Conservation (phyloP, 2,113 vertebrate species). For the Heloderma charlesbogerti region DNA sequence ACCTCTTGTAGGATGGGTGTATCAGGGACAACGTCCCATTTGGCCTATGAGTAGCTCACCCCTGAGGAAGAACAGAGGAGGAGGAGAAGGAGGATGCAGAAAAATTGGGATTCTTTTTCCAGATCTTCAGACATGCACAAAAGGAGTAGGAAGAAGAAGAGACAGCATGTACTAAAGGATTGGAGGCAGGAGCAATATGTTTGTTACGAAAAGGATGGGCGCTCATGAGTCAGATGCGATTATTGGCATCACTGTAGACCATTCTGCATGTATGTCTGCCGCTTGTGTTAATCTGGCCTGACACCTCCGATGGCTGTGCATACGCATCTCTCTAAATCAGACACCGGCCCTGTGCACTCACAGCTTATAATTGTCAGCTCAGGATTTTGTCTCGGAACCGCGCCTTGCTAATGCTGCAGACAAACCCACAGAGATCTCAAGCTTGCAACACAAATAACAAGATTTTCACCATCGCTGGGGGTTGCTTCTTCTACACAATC, state of each 20-base stretch:
- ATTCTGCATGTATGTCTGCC: accelerated
- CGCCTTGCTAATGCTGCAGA: conserved; percentile 52
- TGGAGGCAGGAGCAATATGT: accelerated
- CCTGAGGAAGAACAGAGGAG: not conserved
- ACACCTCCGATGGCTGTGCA: not conserved
- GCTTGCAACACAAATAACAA: conserved; percentile 59
- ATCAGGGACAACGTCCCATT: no score
- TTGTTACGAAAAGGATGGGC: not conserved
- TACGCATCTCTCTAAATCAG: accelerated
- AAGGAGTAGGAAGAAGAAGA: not conserved
- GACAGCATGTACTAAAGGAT: not conserved
- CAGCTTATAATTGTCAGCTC: conserved; percentile 48
- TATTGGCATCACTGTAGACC: not conserved
- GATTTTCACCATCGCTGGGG: conserved; percentile 65
- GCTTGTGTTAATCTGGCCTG: not conserved
- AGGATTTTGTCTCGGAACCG: not conserved
- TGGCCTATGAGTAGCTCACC: no score
- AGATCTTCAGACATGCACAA: not conserved
- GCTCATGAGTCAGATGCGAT: accelerated
- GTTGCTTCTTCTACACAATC: conserved; percentile 57
- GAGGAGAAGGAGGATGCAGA: not conserved
- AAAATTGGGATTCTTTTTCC: not conserved
- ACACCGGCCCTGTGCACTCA: not conserved
- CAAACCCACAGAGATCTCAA: conserved; percentile 57
- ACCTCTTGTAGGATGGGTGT: no score